Evolutionary conservation across 2,888 invertebrate genomes (phyloP), one percentile per base, ranked within the genome.

Genomic region (Conomelus anceps): DNA sequence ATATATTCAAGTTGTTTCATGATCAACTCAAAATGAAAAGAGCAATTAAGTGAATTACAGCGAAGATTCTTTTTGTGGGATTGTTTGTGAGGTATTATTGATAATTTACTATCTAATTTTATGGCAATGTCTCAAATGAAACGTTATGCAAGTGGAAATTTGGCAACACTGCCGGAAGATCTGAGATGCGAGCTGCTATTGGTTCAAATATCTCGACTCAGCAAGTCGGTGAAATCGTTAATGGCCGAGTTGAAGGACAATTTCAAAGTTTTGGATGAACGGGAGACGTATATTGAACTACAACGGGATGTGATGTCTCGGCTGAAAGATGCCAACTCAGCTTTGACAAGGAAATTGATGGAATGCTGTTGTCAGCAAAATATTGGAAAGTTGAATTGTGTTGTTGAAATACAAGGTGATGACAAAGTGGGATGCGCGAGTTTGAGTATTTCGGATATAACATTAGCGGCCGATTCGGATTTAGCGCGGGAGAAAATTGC

Each of bases 201-300:
- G n/a, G 63, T 63, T 63, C 63, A 63, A 63, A 63, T 63, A 63
- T 9, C 63, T 6, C 63, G 63, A 4, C 63, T 63, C 63, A 63
- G 63, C 63, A 63, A 63, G n/a, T 63, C 63, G 1, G n/a, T 63
- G 20, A 1, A 63, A 6, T 63, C 63, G n/a, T n/a, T 63, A 13
- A 63, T 63, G n/a, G 63, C 20, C 63, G 7, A 63, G 6, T 7
- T 63, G 7, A 63, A 63, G 3, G n/a, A 63, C 6, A 63, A n/a
- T 22, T 85, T 90, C 22, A 90, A 88, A 29, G 89, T 87, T 85
- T 88, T 89, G 9, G 88, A 22, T 0, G 89, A 89, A 22, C 87
- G 85, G 24, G 89, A 88, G 11, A 29, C 88, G 7, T 22, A 90
- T n/a, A 34, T 63, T 22, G 22, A 34, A 41, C 89, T 22, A 85